phyloP scores from a whole-genome alignment of 2,113 vertebrate genomes.

The Hepsetus odoe region DNA sequence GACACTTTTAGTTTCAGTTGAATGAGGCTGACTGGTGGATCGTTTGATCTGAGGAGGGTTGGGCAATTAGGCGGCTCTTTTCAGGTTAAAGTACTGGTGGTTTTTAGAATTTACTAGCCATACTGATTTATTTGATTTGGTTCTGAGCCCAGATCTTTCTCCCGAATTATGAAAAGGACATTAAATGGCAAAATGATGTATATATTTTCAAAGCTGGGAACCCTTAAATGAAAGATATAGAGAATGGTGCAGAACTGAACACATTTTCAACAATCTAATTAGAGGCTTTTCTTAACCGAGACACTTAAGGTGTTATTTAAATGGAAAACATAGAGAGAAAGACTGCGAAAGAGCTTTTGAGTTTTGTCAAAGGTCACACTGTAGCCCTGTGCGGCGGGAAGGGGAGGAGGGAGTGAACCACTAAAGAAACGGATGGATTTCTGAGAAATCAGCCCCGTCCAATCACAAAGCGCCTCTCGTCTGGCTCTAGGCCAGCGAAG shows the following conservation, averaged over 20 bases:
- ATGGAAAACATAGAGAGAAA: slow-evolving; percentile 11
- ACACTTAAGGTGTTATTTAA: not conserved
- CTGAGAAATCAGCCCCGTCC: slow-evolving; percentile 73
- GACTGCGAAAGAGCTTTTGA: not conserved
- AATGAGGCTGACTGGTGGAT: not conserved
- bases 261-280: too few relatives aligned
- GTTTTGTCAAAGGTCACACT: slow-evolving; percentile 28
- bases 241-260: too few relatives aligned
- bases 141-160: not conserved
- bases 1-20: not conserved
- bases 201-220: too few relatives aligned
- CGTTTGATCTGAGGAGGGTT: slow-evolving; percentile 1
- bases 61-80: not conserved
- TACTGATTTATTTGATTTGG: not conserved
- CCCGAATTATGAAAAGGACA: too few relatives aligned
- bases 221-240: not conserved
- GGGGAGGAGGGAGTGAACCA: slow-evolving; percentile 54
- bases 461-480: slow-evolving; percentile 57
- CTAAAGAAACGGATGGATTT: slow-evolving; percentile 76
- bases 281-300: not conserved
- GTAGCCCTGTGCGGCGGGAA: slow-evolving; percentile 4
- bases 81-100: not conserved
- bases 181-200: too few relatives aligned
- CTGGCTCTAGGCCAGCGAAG: slow-evolving; percentile 61
- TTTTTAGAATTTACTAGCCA: not conserved